Base-by-base conservation (phyloP, 1,140 invertebrate genomes). In the Panagrolaimus sp. region DNA sequence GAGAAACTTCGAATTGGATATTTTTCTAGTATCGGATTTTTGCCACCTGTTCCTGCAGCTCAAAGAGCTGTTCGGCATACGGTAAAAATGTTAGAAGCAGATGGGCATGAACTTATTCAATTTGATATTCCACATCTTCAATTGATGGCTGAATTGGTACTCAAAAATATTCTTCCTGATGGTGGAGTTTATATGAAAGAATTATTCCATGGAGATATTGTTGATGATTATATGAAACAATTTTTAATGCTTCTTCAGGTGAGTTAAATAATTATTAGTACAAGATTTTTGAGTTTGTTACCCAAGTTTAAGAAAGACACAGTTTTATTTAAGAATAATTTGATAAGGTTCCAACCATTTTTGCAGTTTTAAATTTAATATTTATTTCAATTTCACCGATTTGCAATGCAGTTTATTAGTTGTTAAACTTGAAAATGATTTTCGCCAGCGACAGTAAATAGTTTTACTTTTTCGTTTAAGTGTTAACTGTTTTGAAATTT, bases 1-100 rank as follows among this genome's bases (percentile, higher is more conserved):
- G 68, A 52, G 12, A 38, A 43, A 32, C 26, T 83, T 17, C 65
- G 72, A 47, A 82, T 82, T 44, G 80, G 80, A 21, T 82, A 78
- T 65, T 82, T 75, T 55, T 24, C 45, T 6, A 38, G 71, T 62
- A 81, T 83, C 63, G 80, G 79, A 9, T 82, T 80, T 46, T 62
- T 80, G 45, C 65, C 52, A 43, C 71, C 80, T 10, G 71, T 72
- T 12, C 80, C 80, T 15, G 78, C 67, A 14, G 74, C 71, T 65
- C 75, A 52, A 14, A 75, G 81, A n/a, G 75, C 70, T n/a, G 80
- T 82, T 3, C 21, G 32, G 10, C 80, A 80, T 12, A 82, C 76
- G 8, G 76, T 83, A 2, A 64, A 73, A 12, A 79, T 68, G 44
- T 67, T 82, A 62, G 68, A 73, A 64, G 66, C 55, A 15, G 46